These are phyloP conservation scores for Drosophila nikananu DNA, from an alignment of 1,140 invertebrate species.

Conservation along the genomic window DNA sequence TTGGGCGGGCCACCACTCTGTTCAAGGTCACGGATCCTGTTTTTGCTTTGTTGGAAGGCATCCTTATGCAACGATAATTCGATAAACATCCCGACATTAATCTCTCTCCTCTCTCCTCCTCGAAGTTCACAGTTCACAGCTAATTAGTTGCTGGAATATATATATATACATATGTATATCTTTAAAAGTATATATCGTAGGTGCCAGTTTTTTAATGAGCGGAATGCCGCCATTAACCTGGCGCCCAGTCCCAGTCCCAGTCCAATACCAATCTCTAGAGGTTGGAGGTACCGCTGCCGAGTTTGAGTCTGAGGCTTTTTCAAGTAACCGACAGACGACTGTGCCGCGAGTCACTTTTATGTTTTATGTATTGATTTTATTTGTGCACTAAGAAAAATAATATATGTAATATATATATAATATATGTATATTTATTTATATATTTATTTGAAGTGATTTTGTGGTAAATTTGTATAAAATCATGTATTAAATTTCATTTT, in stretches of 20 bases:
- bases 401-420: no score
- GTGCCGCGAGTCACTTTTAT: conserved; percentile 67
- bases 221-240: conserved; percentile 29
- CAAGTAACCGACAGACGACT: conserved; percentile 58
- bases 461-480: background rate
- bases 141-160: conserved; percentile 54
- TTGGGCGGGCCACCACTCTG: conserved; percentile 15
- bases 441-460: no score
- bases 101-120: background rate
- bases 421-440: no score
- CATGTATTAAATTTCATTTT: background rate
- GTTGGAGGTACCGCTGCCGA: conserved; percentile 22
- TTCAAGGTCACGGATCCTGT: conserved; percentile 30
- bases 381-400: conserved; percentile 32
- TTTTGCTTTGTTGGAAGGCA: conserved; percentile 9
- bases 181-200: background rate
- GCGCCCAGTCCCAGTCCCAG: conserved; percentile 36
- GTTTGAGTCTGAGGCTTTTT: conserved; percentile 44
- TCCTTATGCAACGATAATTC: conserved; percentile 51
- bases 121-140: conserved; percentile 76
- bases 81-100: conserved; percentile 44
- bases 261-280: conserved; percentile 5
- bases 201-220: conserved; percentile 15
- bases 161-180: background rate
- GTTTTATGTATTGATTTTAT: conserved; percentile 82